Evolutionary conservation across 30 jellyfish, hydroid and myxozoan species (phyloP).

Genomic region (Cassiopea xamachana): DNA sequence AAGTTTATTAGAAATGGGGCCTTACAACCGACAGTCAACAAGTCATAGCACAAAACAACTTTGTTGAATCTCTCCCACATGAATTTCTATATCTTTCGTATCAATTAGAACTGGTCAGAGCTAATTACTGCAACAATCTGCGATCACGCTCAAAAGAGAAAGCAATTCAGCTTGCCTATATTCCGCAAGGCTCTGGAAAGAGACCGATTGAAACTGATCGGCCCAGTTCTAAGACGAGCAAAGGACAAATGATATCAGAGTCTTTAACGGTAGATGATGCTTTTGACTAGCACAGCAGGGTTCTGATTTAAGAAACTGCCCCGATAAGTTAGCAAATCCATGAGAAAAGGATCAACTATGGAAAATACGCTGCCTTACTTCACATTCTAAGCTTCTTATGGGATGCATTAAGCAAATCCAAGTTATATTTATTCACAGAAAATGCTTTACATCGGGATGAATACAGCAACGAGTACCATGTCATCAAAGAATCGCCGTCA

Average conservation of each 20-base stretch:
- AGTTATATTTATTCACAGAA: no score
- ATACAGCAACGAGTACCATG: no score
- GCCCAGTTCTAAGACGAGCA: no score
- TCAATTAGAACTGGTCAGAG: not conserved
- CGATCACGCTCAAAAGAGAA: not conserved
- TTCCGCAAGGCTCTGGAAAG: no score
- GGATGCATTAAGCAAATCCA: not conserved
- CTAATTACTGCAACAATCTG: not conserved
- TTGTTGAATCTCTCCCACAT: not conserved
- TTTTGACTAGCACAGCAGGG: no score
- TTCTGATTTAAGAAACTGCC: no score
- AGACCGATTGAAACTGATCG: no score
- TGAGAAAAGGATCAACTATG: not conserved
- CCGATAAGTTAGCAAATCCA: not conserved
- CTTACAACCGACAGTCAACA: slow-evolving; percentile 2
- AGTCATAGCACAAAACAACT: not conserved
- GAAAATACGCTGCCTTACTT: not conserved
- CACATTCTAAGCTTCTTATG: not conserved
- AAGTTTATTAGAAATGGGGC: not conserved
- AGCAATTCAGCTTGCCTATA: no score
- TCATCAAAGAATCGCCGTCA: no score
- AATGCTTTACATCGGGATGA: no score
- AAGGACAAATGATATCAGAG: no score
- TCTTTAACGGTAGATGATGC: no score
- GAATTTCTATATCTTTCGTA: not conserved